These are phyloP conservation scores for Epinephelus moara DNA, from an alignment of 2,113 vertebrate genomes.

Conservation along the genomic window DNA sequence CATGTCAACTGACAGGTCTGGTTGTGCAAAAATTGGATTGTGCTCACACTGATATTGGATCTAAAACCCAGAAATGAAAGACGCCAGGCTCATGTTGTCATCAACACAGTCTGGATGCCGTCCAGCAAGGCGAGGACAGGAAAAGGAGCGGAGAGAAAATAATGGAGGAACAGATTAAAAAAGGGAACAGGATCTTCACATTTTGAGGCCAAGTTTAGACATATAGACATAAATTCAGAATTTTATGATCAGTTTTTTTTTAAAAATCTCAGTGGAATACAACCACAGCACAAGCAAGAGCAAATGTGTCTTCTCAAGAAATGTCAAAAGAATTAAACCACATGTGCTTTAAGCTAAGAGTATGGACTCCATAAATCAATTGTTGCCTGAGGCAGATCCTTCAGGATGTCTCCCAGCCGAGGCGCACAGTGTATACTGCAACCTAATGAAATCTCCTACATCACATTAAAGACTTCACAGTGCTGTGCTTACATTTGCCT, in stretches of 20 bases:
- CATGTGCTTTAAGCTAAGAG: background rate
- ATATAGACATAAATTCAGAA: background rate
- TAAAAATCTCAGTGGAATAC: background rate
- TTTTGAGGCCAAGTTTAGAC: conserved; percentile 8
- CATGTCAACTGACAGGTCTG: conserved; percentile 50
- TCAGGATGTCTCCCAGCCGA: conserved; percentile 20
- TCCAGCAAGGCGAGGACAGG: background rate
- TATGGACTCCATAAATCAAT: conserved; percentile 30
- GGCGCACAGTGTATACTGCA: conserved; percentile 10
- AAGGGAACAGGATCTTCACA: background rate
- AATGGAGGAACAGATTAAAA: conserved; percentile 2
- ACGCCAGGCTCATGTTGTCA: background rate
- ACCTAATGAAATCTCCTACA: conserved; percentile 43
- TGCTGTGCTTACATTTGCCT: conserved; percentile 31
- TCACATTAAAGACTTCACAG: conserved; percentile 61
- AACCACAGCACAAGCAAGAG: background rate
- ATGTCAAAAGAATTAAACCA: background rate
- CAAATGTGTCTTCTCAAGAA: conserved; percentile 3
- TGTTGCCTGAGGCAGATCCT: conserved; percentile 35
- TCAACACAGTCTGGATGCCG: background rate
- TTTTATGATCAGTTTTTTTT: background rate
- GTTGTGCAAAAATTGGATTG: conserved; percentile 35
- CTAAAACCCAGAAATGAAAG: conserved; percentile 37
- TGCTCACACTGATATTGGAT: conserved; percentile 25
- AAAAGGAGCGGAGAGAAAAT: background rate